A percentile compares a stretch with the other conserved stretches of the same genome.
phyloP scores from a whole-genome alignment of 2,113 vertebrate genomes.

The Protobothrops mucrosquamatus region DNA sequence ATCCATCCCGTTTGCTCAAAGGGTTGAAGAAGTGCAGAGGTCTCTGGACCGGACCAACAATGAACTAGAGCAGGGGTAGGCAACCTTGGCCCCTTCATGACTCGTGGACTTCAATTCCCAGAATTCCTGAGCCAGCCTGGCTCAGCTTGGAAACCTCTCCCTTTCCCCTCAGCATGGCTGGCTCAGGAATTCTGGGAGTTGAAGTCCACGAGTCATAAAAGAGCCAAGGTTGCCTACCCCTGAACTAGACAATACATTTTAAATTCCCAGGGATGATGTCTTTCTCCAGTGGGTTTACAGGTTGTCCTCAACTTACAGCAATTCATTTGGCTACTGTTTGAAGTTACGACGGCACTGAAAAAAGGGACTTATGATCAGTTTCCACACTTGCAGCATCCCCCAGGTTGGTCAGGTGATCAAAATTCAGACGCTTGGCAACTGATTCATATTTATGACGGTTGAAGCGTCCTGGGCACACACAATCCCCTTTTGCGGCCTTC shows the following conservation, averaged over 20 bases:
- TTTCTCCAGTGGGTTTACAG: not conserved
- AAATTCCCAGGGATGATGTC: not conserved
- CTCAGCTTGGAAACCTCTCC: no score
- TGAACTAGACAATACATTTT: not conserved
- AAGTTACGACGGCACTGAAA: not conserved
- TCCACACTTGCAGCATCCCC: not conserved
- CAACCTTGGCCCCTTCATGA: no score
- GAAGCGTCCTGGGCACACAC: not conserved
- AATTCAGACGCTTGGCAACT: not conserved
- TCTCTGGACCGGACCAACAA: not conserved
- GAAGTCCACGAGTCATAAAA: no score
- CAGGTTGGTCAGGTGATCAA: not conserved
- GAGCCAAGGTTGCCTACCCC: no score
- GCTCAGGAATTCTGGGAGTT: no score
- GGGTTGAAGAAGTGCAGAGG: not conserved
- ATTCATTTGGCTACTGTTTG: no score
- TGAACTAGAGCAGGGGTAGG: not conserved
- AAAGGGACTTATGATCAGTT: not conserved
- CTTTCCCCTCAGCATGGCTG: no score
- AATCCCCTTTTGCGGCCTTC: not conserved
- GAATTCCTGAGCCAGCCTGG: no score
- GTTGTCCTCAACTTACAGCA: no score
- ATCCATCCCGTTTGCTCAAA: constrained; percentile 17
- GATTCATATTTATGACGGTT: not conserved
- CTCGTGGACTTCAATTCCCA: no score